phyloP scores from a whole-genome alignment of 2,113 vertebrate species.

The Castor canadensis region DNA sequence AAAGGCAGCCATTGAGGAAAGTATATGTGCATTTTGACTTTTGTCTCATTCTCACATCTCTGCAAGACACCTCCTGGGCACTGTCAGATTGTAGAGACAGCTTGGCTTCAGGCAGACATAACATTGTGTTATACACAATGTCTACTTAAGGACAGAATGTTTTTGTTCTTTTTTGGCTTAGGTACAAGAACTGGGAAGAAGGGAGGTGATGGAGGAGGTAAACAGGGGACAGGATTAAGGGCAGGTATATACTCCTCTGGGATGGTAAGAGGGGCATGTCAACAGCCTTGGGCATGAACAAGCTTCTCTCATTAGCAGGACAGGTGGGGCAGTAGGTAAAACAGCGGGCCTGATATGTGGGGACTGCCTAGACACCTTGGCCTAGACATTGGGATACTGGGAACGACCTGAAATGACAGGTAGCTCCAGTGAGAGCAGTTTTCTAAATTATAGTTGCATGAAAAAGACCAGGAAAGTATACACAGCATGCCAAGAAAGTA shows the following conservation, averaged over 20 bases:
- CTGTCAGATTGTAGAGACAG: neutral
- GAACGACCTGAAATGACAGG: neutral
- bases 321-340: neutral
- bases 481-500: rapidly evolving
- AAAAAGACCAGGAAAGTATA: neutral
- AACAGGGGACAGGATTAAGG: neutral
- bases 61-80: neutral
- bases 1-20: neutral
- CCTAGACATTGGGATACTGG: no score
- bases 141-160: neutral
- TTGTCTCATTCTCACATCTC: neutral
- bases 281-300: neutral
- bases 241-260: neutral
- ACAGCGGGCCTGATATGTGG: neutral
- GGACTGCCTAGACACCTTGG: rapidly evolving
- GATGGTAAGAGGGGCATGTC: neutral
- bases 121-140: neutral
- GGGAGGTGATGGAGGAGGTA: neutral
- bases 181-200: neutral
- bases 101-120: neutral
- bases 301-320: neutral
- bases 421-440: no score
- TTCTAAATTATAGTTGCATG: no score
- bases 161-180: neutral
- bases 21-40: neutral